phyloP scores from a whole-genome alignment of 1,140 invertebrate species.

The Planococcus citri region DNA sequence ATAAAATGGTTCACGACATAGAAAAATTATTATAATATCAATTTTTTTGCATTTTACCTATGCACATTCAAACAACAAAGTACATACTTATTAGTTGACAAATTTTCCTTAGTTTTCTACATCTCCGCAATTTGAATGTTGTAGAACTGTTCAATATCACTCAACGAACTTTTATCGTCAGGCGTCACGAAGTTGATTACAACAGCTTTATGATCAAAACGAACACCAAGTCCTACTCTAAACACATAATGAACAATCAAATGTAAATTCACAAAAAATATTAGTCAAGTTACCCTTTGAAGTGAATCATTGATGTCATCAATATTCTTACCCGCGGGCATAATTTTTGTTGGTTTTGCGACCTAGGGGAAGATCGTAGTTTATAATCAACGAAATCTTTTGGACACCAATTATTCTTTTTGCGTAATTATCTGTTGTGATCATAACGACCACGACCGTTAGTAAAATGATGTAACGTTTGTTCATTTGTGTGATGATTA shows the following conservation, averaged over 20 bases:
- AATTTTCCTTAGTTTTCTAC: constrained; percentile 97
- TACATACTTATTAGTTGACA: no score
- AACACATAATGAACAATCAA: constrained; percentile 15
- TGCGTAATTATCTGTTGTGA: constrained; percentile 93
- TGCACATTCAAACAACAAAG: no score
- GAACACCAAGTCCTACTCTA: constrained; percentile 98
- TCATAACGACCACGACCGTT: constrained; percentile 88
- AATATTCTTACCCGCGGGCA: constrained; percentile 85
- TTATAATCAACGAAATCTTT: constrained; percentile 96
- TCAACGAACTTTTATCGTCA: constrained; percentile 82
- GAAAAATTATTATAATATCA: no score
- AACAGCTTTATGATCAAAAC: constrained; percentile 99
- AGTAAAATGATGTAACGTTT: constrained; percentile 98
- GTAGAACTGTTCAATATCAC: constrained; percentile 97
- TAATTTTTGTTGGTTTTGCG: constrained; percentile 99
- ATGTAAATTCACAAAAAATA: background rate
- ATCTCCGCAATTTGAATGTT: constrained; percentile 98
- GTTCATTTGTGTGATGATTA: no score
- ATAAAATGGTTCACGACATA: no score
- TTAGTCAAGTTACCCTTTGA: no score
- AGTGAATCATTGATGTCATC: no score
- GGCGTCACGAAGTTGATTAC: constrained; percentile 98
- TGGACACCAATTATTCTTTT: constrained; percentile 98
- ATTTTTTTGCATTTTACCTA: no score
- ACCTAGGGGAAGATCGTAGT: constrained; percentile 96